Evolutionary conservation across 2,797 vertebrate genomes (phyloP).

Genomic region (Amblyraja radiata): DNA sequence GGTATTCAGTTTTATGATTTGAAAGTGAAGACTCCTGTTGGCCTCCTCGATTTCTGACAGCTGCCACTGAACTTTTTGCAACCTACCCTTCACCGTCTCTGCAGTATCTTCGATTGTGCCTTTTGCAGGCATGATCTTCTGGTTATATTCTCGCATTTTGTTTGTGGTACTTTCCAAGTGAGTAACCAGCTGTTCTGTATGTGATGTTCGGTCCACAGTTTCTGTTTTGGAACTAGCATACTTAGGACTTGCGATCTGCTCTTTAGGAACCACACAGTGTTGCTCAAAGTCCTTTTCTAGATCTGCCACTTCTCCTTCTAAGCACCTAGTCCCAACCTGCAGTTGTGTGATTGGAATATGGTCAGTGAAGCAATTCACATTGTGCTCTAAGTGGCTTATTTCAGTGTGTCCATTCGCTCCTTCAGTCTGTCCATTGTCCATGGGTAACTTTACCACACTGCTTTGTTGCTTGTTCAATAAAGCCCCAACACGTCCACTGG

Average conservation of each 20-base stretch:
- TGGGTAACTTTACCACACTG: neutral
- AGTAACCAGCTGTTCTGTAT: neutral
- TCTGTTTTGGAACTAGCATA: neutral
- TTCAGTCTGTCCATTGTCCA: neutral
- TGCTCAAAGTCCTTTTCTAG: neutral
- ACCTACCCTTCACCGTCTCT: neutral
- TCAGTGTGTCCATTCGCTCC: neutral
- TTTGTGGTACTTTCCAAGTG: neutral
- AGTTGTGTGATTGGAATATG: neutral
- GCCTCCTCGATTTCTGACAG: neutral
- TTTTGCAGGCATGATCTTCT: constrained; percentile 16
- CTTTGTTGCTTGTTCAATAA: neutral
- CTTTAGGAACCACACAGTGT: neutral
- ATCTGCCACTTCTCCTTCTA: neutral
- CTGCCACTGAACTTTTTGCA: constrained; percentile 7
- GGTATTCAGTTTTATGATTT: constrained; percentile 22
- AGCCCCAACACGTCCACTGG: neutral
- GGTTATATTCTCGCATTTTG: neutral
- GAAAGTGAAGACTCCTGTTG: constrained; percentile 14
- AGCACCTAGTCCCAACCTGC: neutral
- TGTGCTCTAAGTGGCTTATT: neutral
- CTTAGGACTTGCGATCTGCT: neutral
- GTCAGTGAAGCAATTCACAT: neutral
- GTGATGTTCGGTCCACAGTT: neutral
- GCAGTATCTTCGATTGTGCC: neutral